A percentile compares a stretch with the other conserved stretches of the same genome.
Evolutionary conservation across 1,140 invertebrate genomes (phyloP).

Genomic region (Drosophila ironensis): DNA sequence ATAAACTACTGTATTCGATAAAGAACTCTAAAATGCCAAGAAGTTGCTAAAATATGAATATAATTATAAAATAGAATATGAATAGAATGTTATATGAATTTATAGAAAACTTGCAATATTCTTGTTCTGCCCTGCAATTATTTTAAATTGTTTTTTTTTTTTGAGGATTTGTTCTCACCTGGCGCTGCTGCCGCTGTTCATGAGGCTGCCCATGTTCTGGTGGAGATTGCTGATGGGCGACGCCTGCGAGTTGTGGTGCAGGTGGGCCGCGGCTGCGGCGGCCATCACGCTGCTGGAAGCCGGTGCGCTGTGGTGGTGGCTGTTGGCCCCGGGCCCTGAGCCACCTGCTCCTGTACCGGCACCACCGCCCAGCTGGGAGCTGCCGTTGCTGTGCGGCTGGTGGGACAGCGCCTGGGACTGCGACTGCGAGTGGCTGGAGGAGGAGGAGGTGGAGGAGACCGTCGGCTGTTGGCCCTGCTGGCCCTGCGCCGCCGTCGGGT

Average conservation of each 20-base stretch:
- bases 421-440: constrained; percentile 32
- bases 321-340: constrained; percentile 11
- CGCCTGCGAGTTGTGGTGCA: constrained; percentile 76
- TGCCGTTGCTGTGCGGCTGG: constrained; percentile 65
- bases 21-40: too few relatives aligned
- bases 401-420: constrained; percentile 35
- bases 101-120: too few relatives aligned
- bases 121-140: too few relatives aligned
- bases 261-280: constrained; percentile 73
- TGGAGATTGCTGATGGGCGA: constrained; percentile 80
- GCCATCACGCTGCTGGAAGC: constrained; percentile 74
- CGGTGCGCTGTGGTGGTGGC: constrained; percentile 44
- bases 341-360: constrained; percentile 15
- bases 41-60: too few relatives aligned
- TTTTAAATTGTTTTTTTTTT: background rate
- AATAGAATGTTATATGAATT: too few relatives aligned
- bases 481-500: constrained; percentile 34
- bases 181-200: constrained; percentile 81
- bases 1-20: background rate
- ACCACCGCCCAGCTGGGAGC: constrained; percentile 40
- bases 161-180: constrained; percentile 42
- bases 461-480: constrained; percentile 37
- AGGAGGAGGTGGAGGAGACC: constrained; percentile 30
- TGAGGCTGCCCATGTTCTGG: constrained; percentile 80
- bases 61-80: too few relatives aligned